Evolutionary conservation across 2,113 vertebrate species (phyloP), one percentile per base, ranked within the genome.

Genomic region (Uropsilus gracilis): DNA sequence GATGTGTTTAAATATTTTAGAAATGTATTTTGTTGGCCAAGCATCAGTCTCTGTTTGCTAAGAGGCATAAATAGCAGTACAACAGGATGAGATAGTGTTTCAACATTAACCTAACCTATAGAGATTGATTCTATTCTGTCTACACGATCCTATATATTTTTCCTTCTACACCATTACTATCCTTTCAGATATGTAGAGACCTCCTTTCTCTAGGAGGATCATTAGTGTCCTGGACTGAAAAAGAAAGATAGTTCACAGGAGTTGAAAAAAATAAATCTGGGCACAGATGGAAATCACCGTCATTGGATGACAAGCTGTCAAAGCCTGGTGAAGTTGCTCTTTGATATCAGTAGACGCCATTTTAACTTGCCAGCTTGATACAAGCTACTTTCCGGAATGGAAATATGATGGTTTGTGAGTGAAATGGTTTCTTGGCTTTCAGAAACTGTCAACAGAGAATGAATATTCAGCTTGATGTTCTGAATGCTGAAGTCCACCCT

Each of bases 401-500:
- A 83, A 81, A 78, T 64, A 1, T 22, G 37, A 42, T 69, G 32
- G 34, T 14, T 53, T 59, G 5, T 50, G n/a, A 59, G n/a, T 83
- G n/a, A n/a, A n/a, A n/a, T n/a, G 20, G 50, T 77, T 71, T 64
- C n/a, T 44, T 78, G n/a, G 13, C 5, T 85, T 64, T 81, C 11
- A 30, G 11, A 13, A 32, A 44, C 28, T 34, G 9, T 32, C 7
- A 10, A 34, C 24, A 66, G 26, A 11, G 0, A 10, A 11, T 18
- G 2, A 22, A 63, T 20, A 7, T 28, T 69, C 69, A 24, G 24
- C n/a, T 14, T 8, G 4, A 63, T n/a, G 8, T 75, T 26, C 69
- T 32, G 17, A 12, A 53, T 5, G 20, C 5, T 5, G 4, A 61
- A 3, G 8, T 1, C 4, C 30, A 0, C 26, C 1, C 37, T 46